A percentile compares a stretch with the other conserved stretches of the same genome.
Conservation (phyloP, 2,888 invertebrate genomes). For the Drosophila buzzatii region DNA sequence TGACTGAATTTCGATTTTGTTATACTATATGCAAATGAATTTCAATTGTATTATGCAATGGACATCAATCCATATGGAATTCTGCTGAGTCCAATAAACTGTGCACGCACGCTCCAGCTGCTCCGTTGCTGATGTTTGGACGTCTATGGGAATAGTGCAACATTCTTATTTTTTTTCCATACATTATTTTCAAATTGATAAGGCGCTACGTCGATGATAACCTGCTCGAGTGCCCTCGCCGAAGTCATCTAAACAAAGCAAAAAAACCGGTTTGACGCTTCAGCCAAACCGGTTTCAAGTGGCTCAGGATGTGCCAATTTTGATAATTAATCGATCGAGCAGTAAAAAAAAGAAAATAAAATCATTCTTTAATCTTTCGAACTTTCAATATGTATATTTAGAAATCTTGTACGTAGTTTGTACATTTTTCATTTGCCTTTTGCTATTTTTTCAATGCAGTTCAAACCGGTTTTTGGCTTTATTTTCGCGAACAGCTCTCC, state of each 20-base stretch:
- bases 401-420: constrained; percentile 31
- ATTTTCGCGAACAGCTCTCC: neutral
- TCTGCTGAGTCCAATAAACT: constrained; percentile 17
- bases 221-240: constrained; percentile 57
- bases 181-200: constrained; percentile 17
- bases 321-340: constrained; percentile 48
- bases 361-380: constrained; percentile 54
- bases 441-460: constrained; percentile 49
- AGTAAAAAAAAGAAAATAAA: constrained; percentile 24
- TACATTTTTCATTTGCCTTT: constrained; percentile 9
- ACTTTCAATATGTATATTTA: constrained; percentile 51
- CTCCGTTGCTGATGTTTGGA: constrained; percentile 28
- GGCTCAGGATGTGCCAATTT: constrained; percentile 65
- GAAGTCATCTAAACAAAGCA: constrained; percentile 39
- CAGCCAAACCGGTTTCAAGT: constrained; percentile 59
- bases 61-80: neutral
- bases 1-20: constrained; percentile 5
- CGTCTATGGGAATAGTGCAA: constrained; percentile 25
- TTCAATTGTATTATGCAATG: constrained; percentile 29
- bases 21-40: constrained; percentile 1
- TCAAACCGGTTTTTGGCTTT: constrained; percentile 39
- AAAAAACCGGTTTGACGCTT: constrained; percentile 59
- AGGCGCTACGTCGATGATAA: constrained; percentile 51
- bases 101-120: constrained; percentile 55
- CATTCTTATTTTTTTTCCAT: constrained; percentile 12